These are phyloP conservation scores for Lapara coniferarum DNA, from an alignment of 2,888 invertebrate species.

Conservation along the genomic window DNA sequence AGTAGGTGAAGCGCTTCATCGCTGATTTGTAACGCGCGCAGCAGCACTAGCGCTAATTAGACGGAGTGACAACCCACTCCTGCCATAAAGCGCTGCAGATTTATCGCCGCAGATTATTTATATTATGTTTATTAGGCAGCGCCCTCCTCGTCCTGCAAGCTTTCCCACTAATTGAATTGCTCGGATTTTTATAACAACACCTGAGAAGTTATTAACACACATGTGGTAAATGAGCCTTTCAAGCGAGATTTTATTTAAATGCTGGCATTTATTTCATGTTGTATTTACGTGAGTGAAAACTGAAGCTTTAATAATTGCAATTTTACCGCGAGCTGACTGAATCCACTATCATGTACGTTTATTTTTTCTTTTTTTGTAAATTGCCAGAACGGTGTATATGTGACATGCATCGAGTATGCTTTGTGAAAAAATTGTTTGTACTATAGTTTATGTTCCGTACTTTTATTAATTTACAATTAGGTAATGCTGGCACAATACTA, in stretches of 20 bases:
- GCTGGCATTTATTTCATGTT: constrained; percentile 1
- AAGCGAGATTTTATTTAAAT: constrained; percentile 19
- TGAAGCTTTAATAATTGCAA: neutral
- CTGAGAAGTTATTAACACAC: constrained; percentile 55
- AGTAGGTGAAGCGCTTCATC: constrained; percentile 24
- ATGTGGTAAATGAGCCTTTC: constrained; percentile 23
- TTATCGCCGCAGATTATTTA: constrained; percentile 83
- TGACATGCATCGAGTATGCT: neutral
- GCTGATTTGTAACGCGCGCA: constrained; percentile 34
- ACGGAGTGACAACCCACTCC: constrained; percentile 83
- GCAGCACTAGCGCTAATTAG: constrained; percentile 81
- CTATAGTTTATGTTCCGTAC: no score
- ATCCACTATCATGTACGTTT: neutral
- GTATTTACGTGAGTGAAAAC: constrained; percentile 2
- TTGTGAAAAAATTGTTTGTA: no score
- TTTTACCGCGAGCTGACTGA: neutral
- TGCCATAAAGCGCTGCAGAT: constrained; percentile 82
- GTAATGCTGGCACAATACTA: no score
- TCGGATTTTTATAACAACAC: constrained; percentile 76
- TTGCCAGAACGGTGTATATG: neutral
- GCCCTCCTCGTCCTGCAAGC: constrained; percentile 70
- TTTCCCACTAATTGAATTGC: constrained; percentile 82
- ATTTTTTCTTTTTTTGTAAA: neutral
- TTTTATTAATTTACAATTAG: no score
- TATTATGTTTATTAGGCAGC: constrained; percentile 83